Base-by-base conservation (phyloP, 2,113 vertebrate genomes). In the Lepus americanus region DNA sequence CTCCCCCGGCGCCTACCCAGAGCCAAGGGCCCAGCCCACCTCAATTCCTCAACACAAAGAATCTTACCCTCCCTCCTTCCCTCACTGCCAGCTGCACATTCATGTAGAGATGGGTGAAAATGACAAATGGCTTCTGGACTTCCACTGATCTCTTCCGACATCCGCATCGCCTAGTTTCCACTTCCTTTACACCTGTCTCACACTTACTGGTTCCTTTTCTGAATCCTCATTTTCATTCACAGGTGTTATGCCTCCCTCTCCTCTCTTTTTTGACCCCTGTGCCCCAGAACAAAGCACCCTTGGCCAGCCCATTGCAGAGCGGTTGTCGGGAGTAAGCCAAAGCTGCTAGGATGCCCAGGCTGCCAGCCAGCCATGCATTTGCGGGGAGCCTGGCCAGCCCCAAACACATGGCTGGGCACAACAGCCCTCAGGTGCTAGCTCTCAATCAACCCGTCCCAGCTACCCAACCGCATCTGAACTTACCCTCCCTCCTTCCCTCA, bases 121-220 rank as follows among this genome's bases (percentile, higher is more conserved):
- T 23, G 53, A 78, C 12, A 27, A 29, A 44, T 11, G 14, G 5
- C 5, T 64, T 74, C 51, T 1, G 1, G 2, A 2, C 31, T 13
- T 17, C 12, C 33, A 19, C 6, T 6, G 76, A 31, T 36, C 49
- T 53, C 7, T 7, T 53, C 36, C 73, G 36, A 3, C 20, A 1
- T 11, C 76, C 6, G 67, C 63, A 87, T 53, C 7, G 44, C 13
- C 67, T 39, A 1, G 3, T 44, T 82, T 81, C 92, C n/a, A 67
- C 67, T 72, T 92, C 63, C 73, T 16, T 23, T 5, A 27, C 9
- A 13, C 36, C 79, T 10, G 10, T 27, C 89, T 94, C 12, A 82
- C 44, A 88, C 96, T n/a, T 94, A 19, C 95, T 53, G 66, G 23
- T 31, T 92, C n/a, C 49, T 81, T 79, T 73, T 86, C 63, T 72